phyloP scores from a whole-genome alignment of 1,140 invertebrate species.

The Drosophila sproati region DNA sequence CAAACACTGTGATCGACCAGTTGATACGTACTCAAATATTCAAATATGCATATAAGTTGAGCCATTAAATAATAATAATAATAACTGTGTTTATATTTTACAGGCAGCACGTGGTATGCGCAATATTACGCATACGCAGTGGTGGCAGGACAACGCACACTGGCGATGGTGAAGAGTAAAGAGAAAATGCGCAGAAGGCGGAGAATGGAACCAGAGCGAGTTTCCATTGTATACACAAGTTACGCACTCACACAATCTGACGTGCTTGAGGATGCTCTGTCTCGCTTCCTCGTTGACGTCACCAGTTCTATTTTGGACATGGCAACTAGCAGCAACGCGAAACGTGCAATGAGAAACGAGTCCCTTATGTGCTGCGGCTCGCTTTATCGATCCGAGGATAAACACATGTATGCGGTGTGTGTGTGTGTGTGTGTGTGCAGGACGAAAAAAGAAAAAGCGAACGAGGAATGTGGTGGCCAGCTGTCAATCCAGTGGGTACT shows the following conservation, averaged over 20 bases:
- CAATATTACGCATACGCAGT: constrained; percentile 63
- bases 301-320: constrained; percentile 71
- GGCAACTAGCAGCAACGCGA: constrained; percentile 54
- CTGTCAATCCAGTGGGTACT: constrained; percentile 51
- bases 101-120: constrained; percentile 54
- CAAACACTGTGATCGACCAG: too few relatives aligned
- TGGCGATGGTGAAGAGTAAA: background rate
- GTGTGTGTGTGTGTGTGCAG: background rate
- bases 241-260: constrained; percentile 8
- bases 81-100: constrained; percentile 51
- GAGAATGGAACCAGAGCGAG: background rate
- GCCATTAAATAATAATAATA: background rate
- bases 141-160: constrained; percentile 15
- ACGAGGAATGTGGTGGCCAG: background rate
- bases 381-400: constrained; percentile 62
- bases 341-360: background rate
- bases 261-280: constrained; percentile 18
- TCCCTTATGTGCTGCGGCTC: constrained; percentile 48
- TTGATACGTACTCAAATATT: too few relatives aligned
- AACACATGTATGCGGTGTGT: background rate
- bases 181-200: background rate
- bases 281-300: constrained; percentile 77
- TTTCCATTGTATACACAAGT: background rate
- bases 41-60: constrained; percentile 29
- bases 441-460: background rate